Evolutionary conservation across 1,140 invertebrate species (phyloP).

Genomic region (Melitaea cinxia): DNA sequence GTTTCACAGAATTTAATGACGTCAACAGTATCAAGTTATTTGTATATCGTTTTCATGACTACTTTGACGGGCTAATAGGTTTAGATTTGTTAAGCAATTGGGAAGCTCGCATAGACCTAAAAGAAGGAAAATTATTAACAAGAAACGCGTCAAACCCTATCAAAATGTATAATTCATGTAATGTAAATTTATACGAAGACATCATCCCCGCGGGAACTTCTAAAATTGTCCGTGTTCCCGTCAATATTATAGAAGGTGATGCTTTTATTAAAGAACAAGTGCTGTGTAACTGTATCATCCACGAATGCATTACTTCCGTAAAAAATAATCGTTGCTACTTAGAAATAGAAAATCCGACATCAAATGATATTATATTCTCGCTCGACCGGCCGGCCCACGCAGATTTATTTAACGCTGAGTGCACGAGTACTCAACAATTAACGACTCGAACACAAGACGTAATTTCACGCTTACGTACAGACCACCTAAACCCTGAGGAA

Average conservation of each 20-base stretch:
- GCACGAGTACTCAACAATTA: slow-evolving; percentile 8
- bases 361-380: slow-evolving; percentile 14
- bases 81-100: slow-evolving; percentile 2
- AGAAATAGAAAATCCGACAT: slow-evolving; percentile 2
- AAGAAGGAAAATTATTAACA: slow-evolving; percentile 28
- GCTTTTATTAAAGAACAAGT: slow-evolving; percentile 28
- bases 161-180: too few species aligned
- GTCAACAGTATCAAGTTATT: not conserved
- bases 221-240: slow-evolving; percentile 32
- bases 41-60: not conserved
- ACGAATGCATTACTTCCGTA: slow-evolving; percentile 8
- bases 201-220: slow-evolving; percentile 35
- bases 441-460: not conserved
- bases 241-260: slow-evolving; percentile 28
- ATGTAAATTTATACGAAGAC: slow-evolving; percentile 34
- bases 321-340: slow-evolving; percentile 4
- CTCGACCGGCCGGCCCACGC: slow-evolving; percentile 8
- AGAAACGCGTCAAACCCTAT: slow-evolving; percentile 24
- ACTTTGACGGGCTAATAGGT: not conserved
- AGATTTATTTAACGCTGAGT: slow-evolving; percentile 17
- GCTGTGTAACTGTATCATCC: not conserved
- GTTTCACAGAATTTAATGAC: slow-evolving; percentile 16
- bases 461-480: slow-evolving; percentile 2
- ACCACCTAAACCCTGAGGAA: not conserved
- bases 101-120: slow-evolving; percentile 32